Base-by-base conservation (phyloP, 2,797 vertebrate species). In the Lagocephalus sceleratus region DNA sequence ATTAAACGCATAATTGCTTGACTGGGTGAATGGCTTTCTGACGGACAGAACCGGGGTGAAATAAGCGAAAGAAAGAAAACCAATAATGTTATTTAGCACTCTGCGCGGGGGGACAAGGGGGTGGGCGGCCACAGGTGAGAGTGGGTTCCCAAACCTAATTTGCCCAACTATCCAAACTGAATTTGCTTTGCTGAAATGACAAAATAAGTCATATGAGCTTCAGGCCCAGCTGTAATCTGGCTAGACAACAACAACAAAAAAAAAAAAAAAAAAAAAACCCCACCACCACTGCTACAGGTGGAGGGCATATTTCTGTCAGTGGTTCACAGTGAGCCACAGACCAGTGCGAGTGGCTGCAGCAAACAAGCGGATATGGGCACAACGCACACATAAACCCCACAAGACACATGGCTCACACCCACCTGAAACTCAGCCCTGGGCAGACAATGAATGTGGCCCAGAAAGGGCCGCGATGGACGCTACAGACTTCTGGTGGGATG, bases 401-500 rank as follows among this genome's bases (percentile, higher is more conserved):
- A 43, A 66, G 58, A 57, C 58, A 57, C 66, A 68, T 48, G 56
- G 57, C 22, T 60, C 5, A 62, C 72, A 61, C 65, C 66, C 74
- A 81, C 73, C 61, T 78, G 69, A 65, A 63, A 19, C 32, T n/a
- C 58, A 67, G 60, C 52, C 55, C 44, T 47, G 54, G 48, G 65
- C 75, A 76, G 73, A 87, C 85, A 87, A 85, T 82, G 66, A 68
- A 63, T 57, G 66, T 40, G 49, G 43, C 56, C 54, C 50, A 62
- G 55, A 59, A 57, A 51, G 41, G 53, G 52, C 68, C 6, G 21
- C 58, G 42, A 45, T 41, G 51, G 9, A 22, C 52, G 16, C 19
- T 38, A 15, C 5, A 40, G 50, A 45, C 51, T 49, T 55, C 46
- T 48, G 17, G 42, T 20, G 25, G 57, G 56, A 53, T 25, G 40